Conservation (phyloP, 2,888 invertebrate species). For the Dexiosoma caninum region DNA sequence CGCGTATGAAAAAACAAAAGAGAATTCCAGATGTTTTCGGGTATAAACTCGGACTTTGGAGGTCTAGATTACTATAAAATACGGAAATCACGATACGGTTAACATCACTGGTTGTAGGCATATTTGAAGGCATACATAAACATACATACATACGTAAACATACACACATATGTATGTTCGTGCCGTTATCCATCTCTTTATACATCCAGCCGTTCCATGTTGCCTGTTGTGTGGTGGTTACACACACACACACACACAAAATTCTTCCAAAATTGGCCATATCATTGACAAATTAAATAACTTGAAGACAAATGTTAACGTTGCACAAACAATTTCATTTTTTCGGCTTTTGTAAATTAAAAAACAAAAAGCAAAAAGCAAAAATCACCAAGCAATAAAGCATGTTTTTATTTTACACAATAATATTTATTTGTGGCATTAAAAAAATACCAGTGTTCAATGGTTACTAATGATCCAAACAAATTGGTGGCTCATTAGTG, state of each 20-base stretch:
- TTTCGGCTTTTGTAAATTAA: background rate
- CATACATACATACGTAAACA: too few relatives aligned
- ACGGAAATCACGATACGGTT: too few relatives aligned
- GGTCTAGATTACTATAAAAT: too few relatives aligned
- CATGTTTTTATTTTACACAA: slow-evolving; percentile 34
- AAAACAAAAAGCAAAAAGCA: background rate
- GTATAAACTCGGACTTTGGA: too few relatives aligned
- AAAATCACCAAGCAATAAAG: slow-evolving; percentile 9
- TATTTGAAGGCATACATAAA: slow-evolving; percentile 26
- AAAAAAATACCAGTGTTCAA: slow-evolving; percentile 57
- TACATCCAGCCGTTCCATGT: background rate
- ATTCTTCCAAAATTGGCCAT: slow-evolving; percentile 61
- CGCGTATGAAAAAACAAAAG: too few relatives aligned
- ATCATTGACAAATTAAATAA: slow-evolving; percentile 63
- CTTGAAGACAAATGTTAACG: slow-evolving; percentile 50
- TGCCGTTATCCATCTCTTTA: slow-evolving; percentile 50
- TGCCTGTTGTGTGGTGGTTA: background rate
- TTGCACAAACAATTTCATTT: slow-evolving; percentile 55
- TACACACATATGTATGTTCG: too few relatives aligned
- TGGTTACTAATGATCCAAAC: slow-evolving; percentile 61
- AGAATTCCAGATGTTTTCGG: too few relatives aligned
- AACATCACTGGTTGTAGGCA: too few relatives aligned
- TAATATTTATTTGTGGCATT: slow-evolving; percentile 27
- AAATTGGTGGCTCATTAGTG: slow-evolving; percentile 61
- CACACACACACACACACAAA: too few relatives aligned